phyloP scores from a whole-genome alignment of 2,888 invertebrate species.

The Eubasilissa splendida region DNA sequence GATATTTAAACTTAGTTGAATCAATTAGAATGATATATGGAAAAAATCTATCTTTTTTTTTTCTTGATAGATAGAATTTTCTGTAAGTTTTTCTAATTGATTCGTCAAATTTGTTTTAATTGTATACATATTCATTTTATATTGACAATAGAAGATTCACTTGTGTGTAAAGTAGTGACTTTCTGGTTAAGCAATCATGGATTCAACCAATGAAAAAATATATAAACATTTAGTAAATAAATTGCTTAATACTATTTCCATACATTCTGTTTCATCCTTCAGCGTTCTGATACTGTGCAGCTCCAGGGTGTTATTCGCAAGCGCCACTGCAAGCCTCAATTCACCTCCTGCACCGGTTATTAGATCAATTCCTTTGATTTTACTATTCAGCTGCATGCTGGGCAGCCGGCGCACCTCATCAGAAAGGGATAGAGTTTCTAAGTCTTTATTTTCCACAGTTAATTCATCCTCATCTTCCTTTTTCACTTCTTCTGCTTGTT shows the following conservation, averaged over 20 bases:
- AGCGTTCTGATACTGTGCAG: slow-evolving; percentile 74
- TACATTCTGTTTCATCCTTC: slow-evolving; percentile 73
- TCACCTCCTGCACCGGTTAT: slow-evolving; percentile 82
- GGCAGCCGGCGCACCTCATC: slow-evolving; percentile 83
- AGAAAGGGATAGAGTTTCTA: slow-evolving; percentile 72
- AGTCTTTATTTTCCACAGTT: slow-evolving; percentile 63
- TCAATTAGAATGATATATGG: too few relatives aligned
- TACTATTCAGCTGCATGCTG: slow-evolving; percentile 77
- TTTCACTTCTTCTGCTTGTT: slow-evolving; percentile 81
- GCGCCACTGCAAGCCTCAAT: slow-evolving; percentile 76
- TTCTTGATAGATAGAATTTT: too few relatives aligned
- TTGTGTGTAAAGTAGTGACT: not conserved
- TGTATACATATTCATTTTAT: too few relatives aligned
- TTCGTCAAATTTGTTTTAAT: too few relatives aligned
- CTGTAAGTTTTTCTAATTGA: too few relatives aligned
- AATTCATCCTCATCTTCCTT: slow-evolving; percentile 75
- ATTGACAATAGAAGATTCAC: too few relatives aligned
- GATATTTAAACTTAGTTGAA: not conserved
- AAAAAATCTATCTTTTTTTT: too few relatives aligned
- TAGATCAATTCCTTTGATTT: slow-evolving; percentile 80
- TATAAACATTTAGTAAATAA: too few relatives aligned
- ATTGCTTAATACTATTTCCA: slow-evolving; percentile 51
- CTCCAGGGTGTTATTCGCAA: slow-evolving; percentile 84
- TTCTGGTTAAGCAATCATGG: not conserved
- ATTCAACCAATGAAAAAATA: too few relatives aligned